Evolutionary conservation across 2,113 vertebrate species (phyloP).

Genomic region (Mus musculus): DNA sequence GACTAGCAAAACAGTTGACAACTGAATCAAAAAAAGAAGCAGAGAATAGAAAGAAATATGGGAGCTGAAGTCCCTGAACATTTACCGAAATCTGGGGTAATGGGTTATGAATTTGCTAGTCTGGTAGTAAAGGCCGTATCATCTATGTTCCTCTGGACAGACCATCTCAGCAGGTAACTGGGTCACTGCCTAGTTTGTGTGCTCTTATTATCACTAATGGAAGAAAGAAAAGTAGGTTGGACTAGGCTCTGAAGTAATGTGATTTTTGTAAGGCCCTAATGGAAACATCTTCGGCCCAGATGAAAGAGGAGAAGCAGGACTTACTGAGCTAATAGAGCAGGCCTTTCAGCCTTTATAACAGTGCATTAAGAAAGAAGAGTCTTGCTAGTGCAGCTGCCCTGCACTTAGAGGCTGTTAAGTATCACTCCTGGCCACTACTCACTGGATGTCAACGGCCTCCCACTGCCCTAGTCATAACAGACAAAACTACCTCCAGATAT

Average conservation of each 20-base stretch:
- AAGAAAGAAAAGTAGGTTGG: not conserved
- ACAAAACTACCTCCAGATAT: not conserved
- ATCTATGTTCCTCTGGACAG: not conserved
- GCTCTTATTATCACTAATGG: not conserved
- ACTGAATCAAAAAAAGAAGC: not conserved
- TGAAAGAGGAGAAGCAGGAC: not conserved
- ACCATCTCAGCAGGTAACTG: not conserved
- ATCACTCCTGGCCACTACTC: not conserved
- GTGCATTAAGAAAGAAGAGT: not conserved
- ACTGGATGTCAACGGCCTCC: not conserved
- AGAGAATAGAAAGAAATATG: not conserved
- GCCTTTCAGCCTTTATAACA: not conserved
- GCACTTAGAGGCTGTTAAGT: not conserved
- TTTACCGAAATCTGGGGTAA: not conserved
- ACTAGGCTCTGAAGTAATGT: not conserved
- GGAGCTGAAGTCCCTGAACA: not conserved
- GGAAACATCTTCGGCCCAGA: not conserved
- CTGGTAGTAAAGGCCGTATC: not conserved
- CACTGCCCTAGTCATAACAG: not conserved
- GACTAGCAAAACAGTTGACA: not conserved
- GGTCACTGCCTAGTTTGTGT: not conserved
- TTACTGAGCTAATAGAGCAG: not conserved
- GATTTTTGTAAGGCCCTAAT: not conserved
- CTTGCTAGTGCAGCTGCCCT: not conserved
- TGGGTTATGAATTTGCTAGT: not conserved